phyloP scores from a whole-genome alignment of 2,797 vertebrate genomes.

The Pseudomugil gertrudae region DNA sequence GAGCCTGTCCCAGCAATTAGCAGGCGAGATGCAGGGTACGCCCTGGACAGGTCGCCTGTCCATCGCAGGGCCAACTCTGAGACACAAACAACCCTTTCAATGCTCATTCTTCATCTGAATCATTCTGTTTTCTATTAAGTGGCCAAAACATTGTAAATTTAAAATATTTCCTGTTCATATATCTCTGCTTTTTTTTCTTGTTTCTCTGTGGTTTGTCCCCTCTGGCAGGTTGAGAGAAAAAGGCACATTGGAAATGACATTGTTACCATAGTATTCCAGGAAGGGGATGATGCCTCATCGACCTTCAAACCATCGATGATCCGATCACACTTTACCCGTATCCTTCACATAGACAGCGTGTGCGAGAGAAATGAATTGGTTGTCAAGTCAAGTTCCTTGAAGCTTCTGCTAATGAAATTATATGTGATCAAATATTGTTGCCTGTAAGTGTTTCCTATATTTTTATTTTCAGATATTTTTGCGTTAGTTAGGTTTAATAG shows the following conservation, averaged over 20 bases:
- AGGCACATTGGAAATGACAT: slow-evolving; percentile 98
- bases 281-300: slow-evolving; percentile 92
- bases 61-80: too few relatives aligned
- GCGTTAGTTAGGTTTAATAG: slow-evolving; percentile 98
- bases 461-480: slow-evolving; percentile 91
- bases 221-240: slow-evolving; percentile 94
- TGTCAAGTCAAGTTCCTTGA: background rate
- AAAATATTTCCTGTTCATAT: background rate
- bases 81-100: too few relatives aligned
- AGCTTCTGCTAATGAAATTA: background rate
- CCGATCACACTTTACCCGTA: slow-evolving; percentile 99
- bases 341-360: slow-evolving; percentile 76
- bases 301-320: slow-evolving; percentile 99
- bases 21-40: too few relatives aligned
- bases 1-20: too few relatives aligned
- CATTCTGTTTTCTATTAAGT: background rate
- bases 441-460: slow-evolving; percentile 67
- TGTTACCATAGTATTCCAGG: slow-evolving; percentile 98
- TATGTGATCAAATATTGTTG: background rate
- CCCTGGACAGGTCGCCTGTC: too few relatives aligned
- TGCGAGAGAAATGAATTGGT: slow-evolving; percentile 24
- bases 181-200: background rate
- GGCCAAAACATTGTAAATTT: slow-evolving; percentile 1
- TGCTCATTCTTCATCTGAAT: background rate
- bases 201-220: slow-evolving; percentile 29